These are phyloP conservation scores for Cebidichthys violaceus DNA, from an alignment of 2,113 vertebrate genomes.

Conservation along the genomic window DNA sequence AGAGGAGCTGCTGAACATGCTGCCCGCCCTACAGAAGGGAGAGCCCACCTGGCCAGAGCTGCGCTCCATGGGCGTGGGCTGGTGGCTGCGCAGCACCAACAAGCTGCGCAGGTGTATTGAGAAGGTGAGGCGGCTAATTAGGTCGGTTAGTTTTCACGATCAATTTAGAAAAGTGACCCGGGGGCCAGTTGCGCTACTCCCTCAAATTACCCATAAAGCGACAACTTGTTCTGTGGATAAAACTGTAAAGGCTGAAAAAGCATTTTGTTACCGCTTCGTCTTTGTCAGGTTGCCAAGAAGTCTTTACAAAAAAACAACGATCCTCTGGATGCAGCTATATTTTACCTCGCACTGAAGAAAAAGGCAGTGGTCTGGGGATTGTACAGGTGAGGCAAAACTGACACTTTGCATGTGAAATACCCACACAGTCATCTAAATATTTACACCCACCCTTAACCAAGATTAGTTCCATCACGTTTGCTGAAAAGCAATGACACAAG, in stretches of 20 bases:
- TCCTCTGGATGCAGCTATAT: conserved; percentile 96
- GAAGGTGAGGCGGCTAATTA: conserved; percentile 84
- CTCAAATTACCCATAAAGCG: conserved; percentile 49
- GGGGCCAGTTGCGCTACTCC: not conserved
- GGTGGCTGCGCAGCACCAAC: conserved; percentile 95
- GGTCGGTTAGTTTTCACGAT: not conserved
- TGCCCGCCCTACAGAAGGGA: conserved; percentile 92
- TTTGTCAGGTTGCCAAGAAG: conserved; percentile 93
- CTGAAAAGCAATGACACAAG: conserved; percentile 21
- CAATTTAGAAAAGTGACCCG: not conserved
- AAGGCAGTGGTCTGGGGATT: conserved; percentile 98
- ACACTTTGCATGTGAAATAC: conserved; percentile 24
- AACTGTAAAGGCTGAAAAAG: conserved; percentile 20
- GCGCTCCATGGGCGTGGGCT: conserved; percentile 95
- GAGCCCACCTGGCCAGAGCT: conserved; percentile 94
- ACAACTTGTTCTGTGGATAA: conserved; percentile 34
- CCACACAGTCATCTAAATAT: conserved; percentile 14
- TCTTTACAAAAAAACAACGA: conserved; percentile 94
- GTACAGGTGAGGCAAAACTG: conserved; percentile 87
- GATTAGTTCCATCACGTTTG: conserved; percentile 27
- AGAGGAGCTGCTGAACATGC: conserved; percentile 94
- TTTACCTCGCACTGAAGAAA: conserved; percentile 98
- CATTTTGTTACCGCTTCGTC: not conserved
- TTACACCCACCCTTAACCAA: not conserved
- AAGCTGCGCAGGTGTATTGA: conserved; percentile 94